Percentiles rank a stretch among this genome's conserved stretches.
These are phyloP conservation scores for Dufourea novaeangliae DNA, from an alignment of 1,140 invertebrate genomes.

Conservation along the genomic window DNA sequence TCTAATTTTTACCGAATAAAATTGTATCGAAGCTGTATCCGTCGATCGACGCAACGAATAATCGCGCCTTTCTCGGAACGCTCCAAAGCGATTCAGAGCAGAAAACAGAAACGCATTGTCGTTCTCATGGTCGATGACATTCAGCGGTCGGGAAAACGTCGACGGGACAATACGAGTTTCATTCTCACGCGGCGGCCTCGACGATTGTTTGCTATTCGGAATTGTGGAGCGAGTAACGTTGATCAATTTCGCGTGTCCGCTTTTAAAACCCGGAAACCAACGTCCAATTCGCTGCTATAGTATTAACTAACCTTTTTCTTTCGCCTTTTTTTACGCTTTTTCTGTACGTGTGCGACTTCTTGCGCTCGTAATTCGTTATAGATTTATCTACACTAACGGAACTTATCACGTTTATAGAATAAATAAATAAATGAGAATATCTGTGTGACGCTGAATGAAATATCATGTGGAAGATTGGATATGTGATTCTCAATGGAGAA, in stretches of 20 bases:
- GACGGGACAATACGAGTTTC: constrained; percentile 44
- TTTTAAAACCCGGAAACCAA: background rate
- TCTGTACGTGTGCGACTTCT: no score
- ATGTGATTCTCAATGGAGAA: no score
- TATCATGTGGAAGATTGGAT: no score
- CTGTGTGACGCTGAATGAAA: no score
- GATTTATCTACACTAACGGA: no score
- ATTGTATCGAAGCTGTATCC: background rate
- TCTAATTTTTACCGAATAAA: no score
- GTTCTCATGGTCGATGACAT: constrained; percentile 54
- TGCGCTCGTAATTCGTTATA: no score
- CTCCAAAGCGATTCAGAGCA: constrained; percentile 40
- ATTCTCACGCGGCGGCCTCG: constrained; percentile 34
- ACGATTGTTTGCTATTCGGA: constrained; percentile 38
- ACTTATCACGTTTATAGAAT: no score
- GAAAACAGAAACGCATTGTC: constrained; percentile 46
- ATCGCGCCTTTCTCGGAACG: background rate
- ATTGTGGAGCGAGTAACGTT: constrained; percentile 40
- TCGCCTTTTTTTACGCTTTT: no score
- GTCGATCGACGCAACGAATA: background rate
- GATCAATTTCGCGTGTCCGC: constrained; percentile 5
- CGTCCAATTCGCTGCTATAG: background rate
- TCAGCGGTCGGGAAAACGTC: constrained; percentile 29
- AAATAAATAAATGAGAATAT: no score
- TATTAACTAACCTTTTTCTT: background rate